Evolutionary conservation across 2,797 vertebrate genomes (phyloP), one percentile per base, ranked within the genome.

Genomic region (Enteromius fasciolatus): DNA sequence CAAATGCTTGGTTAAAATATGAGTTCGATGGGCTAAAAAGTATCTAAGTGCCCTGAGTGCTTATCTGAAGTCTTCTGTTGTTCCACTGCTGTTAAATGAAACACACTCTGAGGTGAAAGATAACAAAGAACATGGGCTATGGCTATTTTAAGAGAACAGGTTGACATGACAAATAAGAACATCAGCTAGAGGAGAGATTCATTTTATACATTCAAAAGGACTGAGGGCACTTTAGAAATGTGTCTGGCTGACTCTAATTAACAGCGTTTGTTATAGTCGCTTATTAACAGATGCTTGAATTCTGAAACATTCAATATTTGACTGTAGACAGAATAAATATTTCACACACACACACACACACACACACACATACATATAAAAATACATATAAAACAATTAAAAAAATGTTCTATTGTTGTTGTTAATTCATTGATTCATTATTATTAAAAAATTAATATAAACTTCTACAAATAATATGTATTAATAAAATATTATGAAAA

Each of bases 1-100:
- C 76, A 85, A 88, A 79, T 72, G 80, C 82, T 82, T 61, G n/a
- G 25, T 72, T 87, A 87, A 86, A 84, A 84, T 77, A 83, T 84
- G 72, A 76, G 72, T 75, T 84, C 63, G 83, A 28, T 14, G 25
- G 64, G 78, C 54, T 59, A 70, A 78, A 81, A 78, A 72, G 76
- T 79, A 50, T 85, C 69, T 54, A 44, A 82, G 78, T 83, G 74
- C 73, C 76, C 66, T 72, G 68, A 78, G 76, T 78, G 81, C 81
- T 83, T 76, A 61, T 68, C 74, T 83, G 74, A 81, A 83, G 81
- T 69, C 74, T 23, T 31, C 61, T 54, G 83, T 46, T 50, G 69
- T 79, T 76, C 52, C 66, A 17, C 70, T 46, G 83, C 48, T 50
- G 80, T 78, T 82, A 80, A 87, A 77, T 73, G 17, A 75, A 54